Conservation (phyloP, 2,797 vertebrate species). For the Paratrypauchen microcephalus region DNA sequence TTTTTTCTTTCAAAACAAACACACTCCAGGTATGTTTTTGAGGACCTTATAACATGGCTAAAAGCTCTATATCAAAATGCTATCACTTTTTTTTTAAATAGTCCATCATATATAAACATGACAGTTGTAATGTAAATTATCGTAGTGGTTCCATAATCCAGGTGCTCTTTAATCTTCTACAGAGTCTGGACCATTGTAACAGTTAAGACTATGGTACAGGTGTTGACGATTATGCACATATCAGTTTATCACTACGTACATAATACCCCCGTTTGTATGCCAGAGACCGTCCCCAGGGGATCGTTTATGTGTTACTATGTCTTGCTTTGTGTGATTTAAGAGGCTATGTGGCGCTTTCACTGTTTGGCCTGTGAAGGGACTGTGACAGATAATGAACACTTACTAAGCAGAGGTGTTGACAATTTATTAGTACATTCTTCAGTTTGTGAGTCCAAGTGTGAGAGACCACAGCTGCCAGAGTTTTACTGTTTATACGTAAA, state of each 20-base stretch:
- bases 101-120: neutral
- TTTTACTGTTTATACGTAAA: neutral
- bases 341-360: conserved; percentile 29
- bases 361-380: conserved; percentile 31
- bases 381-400: conserved; percentile 47
- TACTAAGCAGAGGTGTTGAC: conserved; percentile 39
- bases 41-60: too few species aligned
- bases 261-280: conserved; percentile 8
- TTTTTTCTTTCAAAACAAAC: too few species aligned
- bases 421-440: conserved; percentile 29
- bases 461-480: neutral
- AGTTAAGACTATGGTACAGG: conserved; percentile 7
- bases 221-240: conserved; percentile 5
- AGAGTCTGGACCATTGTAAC: neutral
- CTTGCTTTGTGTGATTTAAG: conserved; percentile 32
- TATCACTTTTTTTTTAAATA: neutral
- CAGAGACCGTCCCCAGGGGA: conserved; percentile 19
- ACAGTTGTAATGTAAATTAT: neutral
- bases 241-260: neutral
- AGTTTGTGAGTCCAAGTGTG: neutral
- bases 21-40: too few species aligned
- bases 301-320: conserved; percentile 29
- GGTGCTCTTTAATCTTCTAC: conserved; percentile 6
- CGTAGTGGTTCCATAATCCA: neutral
- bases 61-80: neutral